Percentiles rank a stretch among this genome's conserved stretches.
Evolutionary conservation across 1,140 invertebrate species (phyloP).

Genomic region (Drosophila mojavensis): DNA sequence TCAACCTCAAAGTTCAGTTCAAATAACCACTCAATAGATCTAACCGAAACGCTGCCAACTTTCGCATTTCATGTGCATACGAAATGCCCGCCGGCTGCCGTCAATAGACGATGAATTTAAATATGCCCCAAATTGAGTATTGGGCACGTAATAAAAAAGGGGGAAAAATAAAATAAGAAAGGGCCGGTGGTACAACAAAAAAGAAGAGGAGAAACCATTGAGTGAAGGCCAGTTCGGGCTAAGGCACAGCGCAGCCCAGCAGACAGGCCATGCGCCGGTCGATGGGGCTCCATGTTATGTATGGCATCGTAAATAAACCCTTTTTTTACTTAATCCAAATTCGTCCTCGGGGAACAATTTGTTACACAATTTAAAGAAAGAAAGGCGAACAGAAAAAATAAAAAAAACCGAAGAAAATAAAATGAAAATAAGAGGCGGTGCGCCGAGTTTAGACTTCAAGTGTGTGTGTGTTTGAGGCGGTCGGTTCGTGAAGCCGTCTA

Average conservation of each 20-base stretch:
- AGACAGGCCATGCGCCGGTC: constrained; percentile 26
- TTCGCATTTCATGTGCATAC: constrained; percentile 69
- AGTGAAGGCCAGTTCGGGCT: constrained; percentile 13
- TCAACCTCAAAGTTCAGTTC: constrained; percentile 81
- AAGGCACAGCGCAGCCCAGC: constrained; percentile 9
- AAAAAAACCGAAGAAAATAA: constrained; percentile 1
- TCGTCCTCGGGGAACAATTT: constrained; percentile 82
- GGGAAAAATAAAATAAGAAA: constrained; percentile 25
- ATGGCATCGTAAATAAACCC: constrained; percentile 82
- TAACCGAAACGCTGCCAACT: constrained; percentile 51
- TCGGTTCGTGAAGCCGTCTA: constrained; percentile 45
- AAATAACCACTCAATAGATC: constrained; percentile 81
- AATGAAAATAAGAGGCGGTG: constrained; percentile 17
- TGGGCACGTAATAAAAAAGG: constrained; percentile 77
- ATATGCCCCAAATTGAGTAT: constrained; percentile 82
- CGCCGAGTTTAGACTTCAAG: constrained; percentile 39
- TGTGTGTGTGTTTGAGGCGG: constrained; percentile 3
- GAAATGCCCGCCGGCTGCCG: constrained; percentile 69
- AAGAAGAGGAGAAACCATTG: neutral
- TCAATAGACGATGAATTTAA: constrained; percentile 82
- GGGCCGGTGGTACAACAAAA: neutral
- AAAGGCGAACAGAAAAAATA: constrained; percentile 15
- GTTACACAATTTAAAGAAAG: constrained; percentile 80
- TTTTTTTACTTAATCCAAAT: constrained; percentile 83
- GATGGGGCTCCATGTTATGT: constrained; percentile 63